Evolutionary conservation across 30 jellyfish, hydroid and myxozoan genomes (phyloP).

Genomic region (Hydra vulgaris): DNA sequence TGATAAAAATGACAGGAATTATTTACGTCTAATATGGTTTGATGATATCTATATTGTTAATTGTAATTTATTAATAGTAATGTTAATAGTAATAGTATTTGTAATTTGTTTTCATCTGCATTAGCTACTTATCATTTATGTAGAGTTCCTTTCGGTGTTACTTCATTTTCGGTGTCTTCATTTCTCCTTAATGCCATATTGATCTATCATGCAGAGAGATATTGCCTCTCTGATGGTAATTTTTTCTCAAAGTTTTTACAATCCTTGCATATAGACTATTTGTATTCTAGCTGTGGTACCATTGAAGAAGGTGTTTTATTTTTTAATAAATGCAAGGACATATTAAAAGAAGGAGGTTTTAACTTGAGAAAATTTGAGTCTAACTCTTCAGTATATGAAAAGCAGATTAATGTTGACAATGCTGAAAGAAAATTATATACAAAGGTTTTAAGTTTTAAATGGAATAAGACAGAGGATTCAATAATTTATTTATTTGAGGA

Average conservation of each 20-base stretch:
- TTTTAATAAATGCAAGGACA: background rate
- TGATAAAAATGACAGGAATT: no score
- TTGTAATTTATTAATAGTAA: no score
- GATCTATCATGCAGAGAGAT: slow-evolving; percentile 3
- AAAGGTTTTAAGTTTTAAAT: background rate
- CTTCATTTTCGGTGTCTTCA: no score
- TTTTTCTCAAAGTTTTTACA: background rate
- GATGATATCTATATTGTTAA: no score
- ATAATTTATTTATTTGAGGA: background rate
- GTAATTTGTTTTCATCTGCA: no score
- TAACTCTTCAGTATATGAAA: background rate
- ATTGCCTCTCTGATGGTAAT: background rate
- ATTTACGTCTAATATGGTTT: no score
- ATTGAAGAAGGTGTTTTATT: background rate
- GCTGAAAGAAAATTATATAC: background rate
- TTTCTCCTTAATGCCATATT: background rate
- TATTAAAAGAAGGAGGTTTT: no score
- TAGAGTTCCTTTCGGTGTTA: background rate
- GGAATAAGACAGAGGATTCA: background rate
- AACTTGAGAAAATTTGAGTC: slow-evolving; percentile 2
- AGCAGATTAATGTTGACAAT: background rate
- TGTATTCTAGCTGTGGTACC: background rate
- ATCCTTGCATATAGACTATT: background rate
- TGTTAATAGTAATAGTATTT: no score
- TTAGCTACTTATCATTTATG: no score